Base-by-base conservation (phyloP, 2,113 vertebrate genomes). In the Anarrhichthys ocellatus region DNA sequence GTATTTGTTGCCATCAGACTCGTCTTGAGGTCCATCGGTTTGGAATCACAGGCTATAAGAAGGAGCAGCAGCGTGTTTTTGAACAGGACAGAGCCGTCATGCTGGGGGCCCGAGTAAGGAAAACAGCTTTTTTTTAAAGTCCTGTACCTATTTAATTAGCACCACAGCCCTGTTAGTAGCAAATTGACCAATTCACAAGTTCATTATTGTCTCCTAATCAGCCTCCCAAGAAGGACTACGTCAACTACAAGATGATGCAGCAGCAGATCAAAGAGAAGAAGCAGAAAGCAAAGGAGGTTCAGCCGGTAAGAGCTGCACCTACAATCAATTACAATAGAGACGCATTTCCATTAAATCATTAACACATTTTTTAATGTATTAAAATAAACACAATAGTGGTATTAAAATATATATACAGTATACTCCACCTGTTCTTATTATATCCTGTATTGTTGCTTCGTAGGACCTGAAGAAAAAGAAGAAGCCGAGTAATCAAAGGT, bases 21-120 rank as follows among this genome's bases (percentile, higher is more conserved):
- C 97, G 98, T 11, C 87, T 99, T 81, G 98, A 99, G 90, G 98
- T 99, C 54, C 98, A 99, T 91, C 95, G 95, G 2, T 98, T 99
- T 93, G 98, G 98, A 50, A 98, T 99, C 92, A 97, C 96, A 0
- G 97, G 98, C 10, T 99, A 97, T 24, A 96, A 95, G 88, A 99
- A 99, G 92, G 95, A 96, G 76, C 96, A 97, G 40, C 97, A 98
- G 85, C 95, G 98, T 0, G 8, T 94, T 1, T 96, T 97, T 90
- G 98, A 99, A 34, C 95, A 90, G 91, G 97, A 99, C 68, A 92
- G 98, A 32, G 98, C 98, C 1, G 76, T 99, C 79, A 98, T 99
- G 97, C 95, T 99, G 86, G 98, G 98, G 48, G 98, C 98, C 63
- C 95, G 94, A 93, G 98, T 99, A 83, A 72, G 93, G 17, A 46